Base-by-base conservation (phyloP, 2,888 invertebrate species). In the Eupithecia subumbrata region DNA sequence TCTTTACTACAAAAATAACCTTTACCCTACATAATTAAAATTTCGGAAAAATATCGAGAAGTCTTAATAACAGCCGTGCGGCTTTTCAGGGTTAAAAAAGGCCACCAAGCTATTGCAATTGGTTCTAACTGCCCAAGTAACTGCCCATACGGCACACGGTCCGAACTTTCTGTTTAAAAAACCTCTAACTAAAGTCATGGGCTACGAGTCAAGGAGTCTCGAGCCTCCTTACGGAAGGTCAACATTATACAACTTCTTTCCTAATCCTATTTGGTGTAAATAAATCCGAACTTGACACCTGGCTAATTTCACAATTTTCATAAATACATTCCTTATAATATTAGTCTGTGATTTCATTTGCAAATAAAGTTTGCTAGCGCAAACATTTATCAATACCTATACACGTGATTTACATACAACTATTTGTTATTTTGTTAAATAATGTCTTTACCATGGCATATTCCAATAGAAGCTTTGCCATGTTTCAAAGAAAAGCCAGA, bases 361-460 rank as follows among this genome's bases (percentile, higher is more conserved):
- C 3, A 56, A 56, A 56, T 22, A 22, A 56, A 56, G 56, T 22
- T 22, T 12, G 11, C 9, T 2, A n/a, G 30, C 43, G 5, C 52
- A 18, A 45, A 43, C 43, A 43, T 43, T 43, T 12, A 43, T 67
- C 22, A 22, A 52, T 45, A 16, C n/a, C 40, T 25, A 40, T 67
- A 67, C 45, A 52, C 34, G 9, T 16, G 37, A 34, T n/a, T n/a
- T n/a, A n/a, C n/a, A n/a, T n/a, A n/a, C n/a, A n/a, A n/a, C 22
- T n/a, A 30, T 67, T 71, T 37, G 68, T 16, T 34, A 25, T 66
- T 48, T 69, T 7, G n/a, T 16, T 37, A 52, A 12, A 70, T 43
- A 71, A 93, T 94, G 93, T 83, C 94, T 22, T 83, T 94, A 48
- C 94, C 95, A 1, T 95, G 95, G 95, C 92, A 95, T 81, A 90